A percentile compares a stretch with the other conserved stretches of the same genome.
These are phyloP conservation scores for Dipodomys merriami DNA, from an alignment of 2,113 vertebrate genomes.

Conservation along the genomic window DNA sequence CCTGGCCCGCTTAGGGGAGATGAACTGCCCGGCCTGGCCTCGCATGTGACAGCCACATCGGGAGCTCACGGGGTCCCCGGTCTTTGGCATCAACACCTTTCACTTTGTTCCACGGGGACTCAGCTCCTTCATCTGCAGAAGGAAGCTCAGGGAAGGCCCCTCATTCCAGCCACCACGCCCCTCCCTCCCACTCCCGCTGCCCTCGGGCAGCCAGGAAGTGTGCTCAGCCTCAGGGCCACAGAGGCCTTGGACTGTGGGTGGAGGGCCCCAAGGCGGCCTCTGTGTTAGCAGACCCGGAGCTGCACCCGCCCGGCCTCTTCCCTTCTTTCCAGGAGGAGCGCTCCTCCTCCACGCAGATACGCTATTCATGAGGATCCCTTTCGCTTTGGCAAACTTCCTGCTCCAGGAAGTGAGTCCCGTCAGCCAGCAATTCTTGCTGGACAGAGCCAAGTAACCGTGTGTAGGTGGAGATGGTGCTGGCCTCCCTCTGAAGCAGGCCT, in stretches of 20 bases:
- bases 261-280: rapidly evolving
- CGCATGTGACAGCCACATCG: no score
- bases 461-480: rapidly evolving
- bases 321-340: no score
- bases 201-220: not conserved
- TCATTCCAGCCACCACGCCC: no score
- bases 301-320: not conserved
- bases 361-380: no score
- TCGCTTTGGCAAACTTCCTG: not conserved
- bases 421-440: rapidly evolving
- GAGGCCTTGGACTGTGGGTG: no score
- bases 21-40: rapidly evolving
- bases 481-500: no score
- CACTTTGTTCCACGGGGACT: rapidly evolving
- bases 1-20: rapidly evolving
- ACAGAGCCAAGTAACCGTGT: not conserved
- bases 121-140: not conserved
- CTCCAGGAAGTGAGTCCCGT: not conserved
- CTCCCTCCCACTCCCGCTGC: rapidly evolving
- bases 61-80: rapidly evolving
- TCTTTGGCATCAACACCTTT: not conserved
- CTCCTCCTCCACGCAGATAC: no score
- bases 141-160: no score
- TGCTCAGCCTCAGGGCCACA: not conserved
- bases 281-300: not conserved